phyloP scores from a whole-genome alignment of 2,113 vertebrate genomes.

The Mormyrus iriodes region DNA sequence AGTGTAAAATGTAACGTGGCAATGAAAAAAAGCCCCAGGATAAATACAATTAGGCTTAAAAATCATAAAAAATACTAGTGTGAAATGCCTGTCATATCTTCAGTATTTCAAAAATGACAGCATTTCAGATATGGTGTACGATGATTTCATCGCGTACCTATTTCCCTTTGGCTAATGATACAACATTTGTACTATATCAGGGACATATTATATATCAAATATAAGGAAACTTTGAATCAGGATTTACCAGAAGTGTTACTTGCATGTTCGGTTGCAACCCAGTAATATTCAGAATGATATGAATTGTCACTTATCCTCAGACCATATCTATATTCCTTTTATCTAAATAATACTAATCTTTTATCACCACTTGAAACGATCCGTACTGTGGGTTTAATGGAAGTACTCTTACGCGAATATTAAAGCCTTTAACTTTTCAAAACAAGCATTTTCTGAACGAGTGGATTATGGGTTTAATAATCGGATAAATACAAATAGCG shows the following conservation, averaged over 20 bases:
- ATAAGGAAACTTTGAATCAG: background rate
- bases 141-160: background rate
- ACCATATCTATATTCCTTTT: conserved; percentile 2
- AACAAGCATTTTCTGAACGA: conserved; percentile 19
- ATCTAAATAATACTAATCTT: background rate
- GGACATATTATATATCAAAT: background rate
- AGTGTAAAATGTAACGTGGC: background rate
- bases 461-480: conserved; percentile 28
- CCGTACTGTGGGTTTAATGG: conserved; percentile 28
- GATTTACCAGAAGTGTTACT: background rate
- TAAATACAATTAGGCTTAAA: background rate
- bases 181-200: background rate
- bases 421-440: conserved; percentile 34
- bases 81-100: background rate
- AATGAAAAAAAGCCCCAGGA: background rate
- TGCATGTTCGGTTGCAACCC: background rate
- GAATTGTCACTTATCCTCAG: background rate
- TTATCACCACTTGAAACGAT: background rate
- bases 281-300: background rate
- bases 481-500: conserved; percentile 37
- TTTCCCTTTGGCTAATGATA: background rate
- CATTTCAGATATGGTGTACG: background rate
- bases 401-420: conserved; percentile 31
- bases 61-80: background rate
- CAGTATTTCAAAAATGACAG: background rate